These are phyloP conservation scores for Saguinus imperator DNA, from an alignment of 2,113 vertebrate species.

Conservation along the genomic window DNA sequence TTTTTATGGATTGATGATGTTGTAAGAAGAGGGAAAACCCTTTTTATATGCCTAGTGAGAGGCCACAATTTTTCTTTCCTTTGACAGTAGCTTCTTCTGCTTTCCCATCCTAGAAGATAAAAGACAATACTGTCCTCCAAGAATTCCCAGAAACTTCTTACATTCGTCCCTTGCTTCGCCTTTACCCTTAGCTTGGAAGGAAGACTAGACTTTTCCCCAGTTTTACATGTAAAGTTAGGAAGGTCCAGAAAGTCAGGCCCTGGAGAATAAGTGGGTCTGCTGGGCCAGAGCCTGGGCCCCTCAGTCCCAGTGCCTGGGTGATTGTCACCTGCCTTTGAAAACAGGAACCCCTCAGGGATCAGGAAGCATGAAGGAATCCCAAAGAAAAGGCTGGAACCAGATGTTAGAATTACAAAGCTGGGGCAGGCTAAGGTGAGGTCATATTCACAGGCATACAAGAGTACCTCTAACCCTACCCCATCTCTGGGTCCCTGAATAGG, in stretches of 20 bases:
- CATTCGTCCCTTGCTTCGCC: not conserved
- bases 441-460: not conserved
- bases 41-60: not conserved
- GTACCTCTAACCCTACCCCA: not conserved
- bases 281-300: not conserved
- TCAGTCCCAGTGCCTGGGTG: not conserved
- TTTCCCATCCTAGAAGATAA: not conserved
- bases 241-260: not conserved
- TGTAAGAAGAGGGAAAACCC: not conserved
- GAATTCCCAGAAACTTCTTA: conserved; percentile 11
- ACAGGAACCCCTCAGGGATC: not conserved
- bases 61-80: not conserved
- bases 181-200: not conserved
- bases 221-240: not conserved
- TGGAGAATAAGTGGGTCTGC: not conserved
- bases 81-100: not conserved
- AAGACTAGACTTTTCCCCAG: not conserved
- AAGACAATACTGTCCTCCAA: not conserved
- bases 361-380: not conserved
- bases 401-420: not conserved
- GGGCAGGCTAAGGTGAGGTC: not conserved
- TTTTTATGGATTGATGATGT: not conserved
- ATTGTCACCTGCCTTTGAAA: not conserved
- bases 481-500: not conserved
- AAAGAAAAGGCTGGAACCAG: not conserved